phyloP scores from a whole-genome alignment of 2,797 vertebrate genomes.

The Spheniscus humboldti region DNA sequence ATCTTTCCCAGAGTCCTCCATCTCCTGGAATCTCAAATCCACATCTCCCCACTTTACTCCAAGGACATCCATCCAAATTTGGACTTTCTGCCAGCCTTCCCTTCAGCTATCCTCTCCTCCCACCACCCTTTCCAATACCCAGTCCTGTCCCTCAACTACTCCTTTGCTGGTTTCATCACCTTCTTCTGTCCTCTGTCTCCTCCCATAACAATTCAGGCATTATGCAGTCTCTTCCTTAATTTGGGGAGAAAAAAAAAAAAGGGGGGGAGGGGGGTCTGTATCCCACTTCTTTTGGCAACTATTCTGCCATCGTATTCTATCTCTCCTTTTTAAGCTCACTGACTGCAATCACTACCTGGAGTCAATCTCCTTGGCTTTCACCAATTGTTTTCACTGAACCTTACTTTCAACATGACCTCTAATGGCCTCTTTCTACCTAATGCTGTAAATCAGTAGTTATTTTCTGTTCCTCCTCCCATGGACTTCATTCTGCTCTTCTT shows the following conservation, averaged over 20 bases:
- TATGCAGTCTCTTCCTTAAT: not conserved
- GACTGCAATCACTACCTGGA: not conserved
- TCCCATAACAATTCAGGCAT: not conserved
- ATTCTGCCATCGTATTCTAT: not conserved
- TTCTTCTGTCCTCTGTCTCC: not conserved
- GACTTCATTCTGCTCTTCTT: constrained; percentile 11
- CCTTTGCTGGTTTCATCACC: not conserved
- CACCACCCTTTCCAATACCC: not conserved
- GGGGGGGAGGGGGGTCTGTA: fast-evolving
- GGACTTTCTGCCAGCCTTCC: not conserved
- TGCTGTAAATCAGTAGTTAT: not conserved
- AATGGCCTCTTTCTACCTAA: not conserved
- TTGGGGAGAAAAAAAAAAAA: not conserved
- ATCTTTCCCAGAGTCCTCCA: not conserved
- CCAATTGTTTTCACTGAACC: not conserved
- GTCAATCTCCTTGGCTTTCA: not conserved
- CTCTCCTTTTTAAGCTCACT: not conserved
- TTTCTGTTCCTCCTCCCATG: not conserved
- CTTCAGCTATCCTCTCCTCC: not conserved
- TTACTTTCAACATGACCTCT: not conserved
- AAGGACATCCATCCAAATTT: not conserved
- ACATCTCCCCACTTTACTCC: not conserved
- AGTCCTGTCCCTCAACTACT: not conserved
- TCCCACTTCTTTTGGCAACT: not conserved
- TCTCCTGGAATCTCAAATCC: not conserved